Evolutionary conservation across 2,797 vertebrate species (phyloP), one percentile per base, ranked within the genome.

Genomic region (Enteromius mattozi): DNA sequence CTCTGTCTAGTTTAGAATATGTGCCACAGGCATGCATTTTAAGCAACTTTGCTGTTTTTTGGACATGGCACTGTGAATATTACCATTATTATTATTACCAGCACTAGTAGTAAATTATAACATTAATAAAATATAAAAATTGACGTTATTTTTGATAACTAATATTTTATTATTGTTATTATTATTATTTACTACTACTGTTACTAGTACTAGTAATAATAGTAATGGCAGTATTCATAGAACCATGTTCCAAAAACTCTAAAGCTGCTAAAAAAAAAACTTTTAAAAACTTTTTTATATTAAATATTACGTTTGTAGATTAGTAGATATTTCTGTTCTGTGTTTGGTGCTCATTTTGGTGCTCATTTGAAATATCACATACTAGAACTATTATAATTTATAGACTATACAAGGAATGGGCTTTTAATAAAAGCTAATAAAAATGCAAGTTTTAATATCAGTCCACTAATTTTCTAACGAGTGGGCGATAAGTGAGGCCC

Each of bases 381-480:
- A 24, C 68, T 45, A 45, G 42, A 71, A 8, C n/a, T 16, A 6
- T 27, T 71, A 8, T 14, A 4, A 69, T 27, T 17, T 27, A 27
- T 27, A 27, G 24, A 9, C n/a, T 47, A 9, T 71, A 6, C n/a
- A 4, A 71, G 14, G 13, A 71, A 71, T 27, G 40, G 42, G 13
- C n/a, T 70, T 78, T 78, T 45, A 78, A 30, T 78, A 40, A n/a
- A n/a, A 59, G 21, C 35, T 14, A 17, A 42, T 35, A 63, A 21
- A 35, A 27, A 14, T 35, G 33, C 27, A 21, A 21, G 45, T 45
- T 63, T 69, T 12, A 40, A 56, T 21, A 70, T 81, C 14, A 24
- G 3, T 0, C 4, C 10, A 68, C 3, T n/a, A 16, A 68, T 33
- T 49, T 33, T 51, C 0, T 1, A 27, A 7, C 35, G 14, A 37